These are phyloP conservation scores for Trichogramma pretiosum DNA, from an alignment of 1,140 invertebrate genomes.

Conservation along the genomic window DNA sequence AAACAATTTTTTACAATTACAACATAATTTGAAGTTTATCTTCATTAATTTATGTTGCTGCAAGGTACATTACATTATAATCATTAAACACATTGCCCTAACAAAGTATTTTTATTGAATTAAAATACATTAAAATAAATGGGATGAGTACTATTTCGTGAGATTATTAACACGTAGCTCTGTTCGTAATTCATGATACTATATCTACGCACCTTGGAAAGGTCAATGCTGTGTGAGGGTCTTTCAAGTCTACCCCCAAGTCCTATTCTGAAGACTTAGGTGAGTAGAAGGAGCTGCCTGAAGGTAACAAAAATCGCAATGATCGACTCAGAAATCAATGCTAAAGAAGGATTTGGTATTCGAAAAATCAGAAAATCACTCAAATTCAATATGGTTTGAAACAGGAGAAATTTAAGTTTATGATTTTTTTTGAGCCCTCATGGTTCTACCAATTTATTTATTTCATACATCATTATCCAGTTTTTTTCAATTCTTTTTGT, in stretches of 20 bases:
- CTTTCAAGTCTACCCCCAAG: constrained; percentile 48
- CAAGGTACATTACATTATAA: neutral
- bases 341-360: constrained; percentile 14
- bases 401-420: too few relatives aligned
- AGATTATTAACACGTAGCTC: constrained; percentile 49
- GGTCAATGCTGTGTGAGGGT: constrained; percentile 48
- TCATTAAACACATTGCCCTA: too few relatives aligned
- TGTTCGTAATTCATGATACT: constrained; percentile 49
- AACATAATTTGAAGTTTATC: too few relatives aligned
- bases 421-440: too few relatives aligned
- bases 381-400: too few relatives aligned
- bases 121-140: constrained; percentile 43
- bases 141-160: constrained; percentile 46
- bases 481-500: too few relatives aligned
- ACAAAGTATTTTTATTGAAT: constrained; percentile 30
- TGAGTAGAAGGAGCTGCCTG: constrained; percentile 43
- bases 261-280: constrained; percentile 44
- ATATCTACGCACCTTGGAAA: constrained; percentile 48
- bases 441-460: too few relatives aligned
- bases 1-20: neutral
- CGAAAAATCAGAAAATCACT: constrained; percentile 5
- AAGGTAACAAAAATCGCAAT: constrained; percentile 37
- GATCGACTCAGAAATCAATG: constrained; percentile 7
- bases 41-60: neutral
- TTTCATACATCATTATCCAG: too few relatives aligned